Conservation (phyloP, 2,113 vertebrate species). For the Pimephales promelas region DNA sequence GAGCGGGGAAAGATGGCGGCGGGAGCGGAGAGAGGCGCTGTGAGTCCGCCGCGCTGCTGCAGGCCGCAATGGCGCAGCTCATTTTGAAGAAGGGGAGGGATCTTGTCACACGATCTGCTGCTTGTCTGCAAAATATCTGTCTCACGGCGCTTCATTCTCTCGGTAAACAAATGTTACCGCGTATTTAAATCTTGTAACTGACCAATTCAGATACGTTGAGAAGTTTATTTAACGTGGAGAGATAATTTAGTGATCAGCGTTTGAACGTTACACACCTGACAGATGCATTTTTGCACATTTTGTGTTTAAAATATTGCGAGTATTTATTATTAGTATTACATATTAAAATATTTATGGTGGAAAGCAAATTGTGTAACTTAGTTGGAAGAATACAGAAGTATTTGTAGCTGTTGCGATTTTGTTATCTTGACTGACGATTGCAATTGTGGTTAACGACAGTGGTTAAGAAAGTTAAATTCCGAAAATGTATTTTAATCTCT, state of each 20-base stretch:
- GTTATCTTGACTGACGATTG: neutral
- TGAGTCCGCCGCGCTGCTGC: conserved; percentile 73
- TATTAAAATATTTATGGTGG: neutral
- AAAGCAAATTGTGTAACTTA: neutral
- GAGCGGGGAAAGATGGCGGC: conserved; percentile 90
- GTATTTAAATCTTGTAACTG: conserved; percentile 4
- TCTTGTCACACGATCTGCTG: conserved; percentile 65
- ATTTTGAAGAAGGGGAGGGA: conserved; percentile 70
- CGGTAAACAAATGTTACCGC: conserved; percentile 23
- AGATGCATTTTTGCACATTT: neutral
- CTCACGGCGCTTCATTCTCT: neutral
- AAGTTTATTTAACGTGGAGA: too few relatives aligned
- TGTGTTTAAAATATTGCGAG: neutral
- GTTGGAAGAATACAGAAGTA: too few relatives aligned
- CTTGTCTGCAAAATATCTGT: neutral
- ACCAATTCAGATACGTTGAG: neutral
- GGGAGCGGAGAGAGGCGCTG: conserved; percentile 63
- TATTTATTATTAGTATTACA: neutral
- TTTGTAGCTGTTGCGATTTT: neutral
- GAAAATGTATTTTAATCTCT: neutral
- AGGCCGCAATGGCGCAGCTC: conserved; percentile 89
- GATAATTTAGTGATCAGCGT: neutral
- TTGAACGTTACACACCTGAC: neutral
- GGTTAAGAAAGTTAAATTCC: too few relatives aligned
- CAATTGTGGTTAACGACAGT: neutral